Evolutionary conservation across 1,140 invertebrate genomes (phyloP).

Genomic region (Drosophila sucinea): DNA sequence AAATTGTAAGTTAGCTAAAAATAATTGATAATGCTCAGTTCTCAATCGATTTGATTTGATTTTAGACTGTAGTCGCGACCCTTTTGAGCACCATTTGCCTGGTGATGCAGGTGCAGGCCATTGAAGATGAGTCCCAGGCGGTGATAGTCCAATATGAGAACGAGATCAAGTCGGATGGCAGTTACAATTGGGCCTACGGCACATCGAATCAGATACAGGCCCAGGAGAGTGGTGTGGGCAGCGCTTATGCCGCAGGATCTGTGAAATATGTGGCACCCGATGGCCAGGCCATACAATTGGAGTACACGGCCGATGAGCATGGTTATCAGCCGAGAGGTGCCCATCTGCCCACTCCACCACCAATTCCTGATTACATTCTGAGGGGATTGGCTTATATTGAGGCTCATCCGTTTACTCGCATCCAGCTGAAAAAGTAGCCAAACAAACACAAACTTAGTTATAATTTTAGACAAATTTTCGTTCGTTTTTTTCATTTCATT

Average conservation of each 20-base stretch:
- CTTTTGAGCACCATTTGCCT: constrained; percentile 20
- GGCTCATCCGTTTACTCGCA: constrained; percentile 82
- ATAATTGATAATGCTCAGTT: neutral
- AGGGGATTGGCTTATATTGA: constrained; percentile 86
- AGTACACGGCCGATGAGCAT: constrained; percentile 91
- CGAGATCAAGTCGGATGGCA: constrained; percentile 85
- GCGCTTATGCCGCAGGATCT: constrained; percentile 56
- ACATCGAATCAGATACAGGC: constrained; percentile 86
- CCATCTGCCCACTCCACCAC: constrained; percentile 90
- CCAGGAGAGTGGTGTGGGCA: constrained; percentile 84
- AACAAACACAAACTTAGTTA: constrained; percentile 13
- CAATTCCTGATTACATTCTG: constrained; percentile 89
- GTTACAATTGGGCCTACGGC: constrained; percentile 84
- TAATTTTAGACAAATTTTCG: constrained; percentile 40
- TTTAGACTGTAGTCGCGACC: constrained; percentile 48
- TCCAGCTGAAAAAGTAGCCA: constrained; percentile 60
- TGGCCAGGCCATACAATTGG: constrained; percentile 83
- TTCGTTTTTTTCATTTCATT: constrained; percentile 12
- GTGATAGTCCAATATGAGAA: constrained; percentile 83
- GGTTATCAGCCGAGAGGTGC: constrained; percentile 89
- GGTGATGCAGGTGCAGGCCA: constrained; percentile 42
- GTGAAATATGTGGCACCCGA: constrained; percentile 77
- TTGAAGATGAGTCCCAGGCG: constrained; percentile 59
- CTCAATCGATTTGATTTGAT: neutral
- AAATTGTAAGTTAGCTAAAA: constrained; percentile 48